Base-by-base conservation (phyloP, 2,113 vertebrate species). In the Mionectes macconnelli region DNA sequence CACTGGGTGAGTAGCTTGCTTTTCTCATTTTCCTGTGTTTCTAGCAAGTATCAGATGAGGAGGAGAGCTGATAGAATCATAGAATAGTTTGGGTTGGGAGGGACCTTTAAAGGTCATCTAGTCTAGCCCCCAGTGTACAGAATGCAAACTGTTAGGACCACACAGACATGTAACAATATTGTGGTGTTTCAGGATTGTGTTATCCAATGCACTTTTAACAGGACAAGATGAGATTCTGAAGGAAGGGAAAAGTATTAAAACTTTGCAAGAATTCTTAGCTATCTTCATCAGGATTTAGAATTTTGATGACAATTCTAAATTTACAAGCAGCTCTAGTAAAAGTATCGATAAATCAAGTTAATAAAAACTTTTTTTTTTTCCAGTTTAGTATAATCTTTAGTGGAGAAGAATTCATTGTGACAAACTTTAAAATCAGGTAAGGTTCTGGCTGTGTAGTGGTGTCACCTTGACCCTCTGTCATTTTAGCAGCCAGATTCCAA, bases 1-100 rank as follows among this genome's bases (percentile, higher is more conserved):
- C 91, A 80, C 23, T 97, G 96, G 97, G 98, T 97, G 93, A 97
- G 97, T 81, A 87, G 24, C 44, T 91, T 42, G 57, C 82, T 90
- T 73, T 86, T 68, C 57, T 84, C 72, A 11, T 57, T 74, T 40
- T 62, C n/a, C 12, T n/a, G 39, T 91, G 52, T 63, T 82, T 83
- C 57, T 59, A 69, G 53, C 55, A 87, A 63, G 56, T 63, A 24
- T 72, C 78, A 57, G 69, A 53, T 47, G 52, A 70, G 49, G 44
- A 66, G 49, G 84, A 75, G 49, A 75, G 78, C 57, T 91, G 68
- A 82, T 44, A 56, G 50, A 35, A 56, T 56, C 18, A 27, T 27
- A 12, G 49, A 84, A 45, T 28, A 56, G 23, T 64, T 64, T 47
- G 28, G 23, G 28, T 12, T 56, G 40, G 59, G 47, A 49, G 42